Conservation (phyloP, 2,888 invertebrate genomes). For the Dryadula phaetusa region DNA sequence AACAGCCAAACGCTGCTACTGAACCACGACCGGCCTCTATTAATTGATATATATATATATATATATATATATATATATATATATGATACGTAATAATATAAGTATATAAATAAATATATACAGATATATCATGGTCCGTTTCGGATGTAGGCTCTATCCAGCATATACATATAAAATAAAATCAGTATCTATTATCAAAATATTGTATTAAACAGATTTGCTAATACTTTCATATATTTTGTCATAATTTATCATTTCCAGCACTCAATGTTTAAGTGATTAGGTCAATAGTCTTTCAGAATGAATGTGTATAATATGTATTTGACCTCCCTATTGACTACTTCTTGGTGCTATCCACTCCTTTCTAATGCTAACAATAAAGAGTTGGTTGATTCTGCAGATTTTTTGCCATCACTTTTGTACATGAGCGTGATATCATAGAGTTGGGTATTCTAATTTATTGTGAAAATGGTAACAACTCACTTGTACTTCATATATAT, state of each 20-base stretch:
- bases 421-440: constrained; percentile 2
- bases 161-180: too few species aligned
- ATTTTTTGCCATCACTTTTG: constrained; percentile 23
- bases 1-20: too few species aligned
- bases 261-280: constrained; percentile 3
- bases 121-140: too few species aligned
- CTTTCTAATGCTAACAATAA: background rate
- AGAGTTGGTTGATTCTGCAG: constrained; percentile 8
- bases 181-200: too few species aligned
- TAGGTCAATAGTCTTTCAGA: constrained; percentile 13
- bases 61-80: too few species aligned
- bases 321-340: constrained; percentile 15
- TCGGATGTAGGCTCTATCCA: too few species aligned
- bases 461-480: constrained; percentile 5
- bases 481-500: too few species aligned
- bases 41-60: too few species aligned
- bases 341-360: constrained; percentile 8
- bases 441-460: background rate
- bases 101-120: too few species aligned
- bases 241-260: background rate
- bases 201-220: too few species aligned
- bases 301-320: constrained; percentile 2
- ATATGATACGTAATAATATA: too few species aligned
- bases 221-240: background rate
- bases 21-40: too few species aligned